Evolutionary conservation across 2,888 invertebrate genomes (phyloP).

Genomic region (Cataglyphis rosenhaueri): DNA sequence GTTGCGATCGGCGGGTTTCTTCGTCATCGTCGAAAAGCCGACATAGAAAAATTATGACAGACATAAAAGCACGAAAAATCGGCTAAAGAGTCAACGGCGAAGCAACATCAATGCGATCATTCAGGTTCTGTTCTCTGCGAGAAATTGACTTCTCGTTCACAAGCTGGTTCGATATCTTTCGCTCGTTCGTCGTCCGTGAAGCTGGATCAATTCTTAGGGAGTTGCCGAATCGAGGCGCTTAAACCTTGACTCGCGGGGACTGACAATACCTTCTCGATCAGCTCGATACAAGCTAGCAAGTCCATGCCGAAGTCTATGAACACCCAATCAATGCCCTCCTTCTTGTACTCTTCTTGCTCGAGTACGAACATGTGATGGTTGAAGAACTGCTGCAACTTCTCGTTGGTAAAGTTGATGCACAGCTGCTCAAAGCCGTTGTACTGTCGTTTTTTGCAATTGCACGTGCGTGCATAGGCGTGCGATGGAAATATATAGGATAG

Average conservation of each 20-base stretch:
- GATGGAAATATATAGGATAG: not conserved
- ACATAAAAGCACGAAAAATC: conserved; percentile 10
- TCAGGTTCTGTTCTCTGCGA: conserved; percentile 10
- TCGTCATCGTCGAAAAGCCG: conserved; percentile 26
- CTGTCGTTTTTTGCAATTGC: conserved; percentile 43
- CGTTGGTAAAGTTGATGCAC: conserved; percentile 97
- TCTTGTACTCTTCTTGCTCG: conserved; percentile 97
- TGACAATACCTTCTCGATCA: conserved; percentile 94
- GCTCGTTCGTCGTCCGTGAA: conserved; percentile 25
- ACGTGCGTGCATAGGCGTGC: conserved; percentile 14
- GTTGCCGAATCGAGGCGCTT: conserved; percentile 8
- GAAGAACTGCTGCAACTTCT: conserved; percentile 97
- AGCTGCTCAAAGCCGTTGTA: conserved; percentile 96
- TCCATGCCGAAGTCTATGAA: conserved; percentile 98
- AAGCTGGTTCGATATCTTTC: conserved; percentile 26
- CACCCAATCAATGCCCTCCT: conserved; percentile 96
- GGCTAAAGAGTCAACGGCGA: conserved; percentile 8
- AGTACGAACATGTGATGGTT: conserved; percentile 98
- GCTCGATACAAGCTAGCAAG: conserved; percentile 97
- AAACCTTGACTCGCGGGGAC: conserved; percentile 31
- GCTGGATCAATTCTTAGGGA: conserved; percentile 29
- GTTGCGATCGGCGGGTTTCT: not conserved
- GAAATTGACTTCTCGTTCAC: conserved; percentile 21
- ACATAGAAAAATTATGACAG: not conserved
- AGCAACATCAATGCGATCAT: conserved; percentile 28